phyloP scores from a whole-genome alignment of 2,113 vertebrate species.

The Pollachius pollachius region DNA sequence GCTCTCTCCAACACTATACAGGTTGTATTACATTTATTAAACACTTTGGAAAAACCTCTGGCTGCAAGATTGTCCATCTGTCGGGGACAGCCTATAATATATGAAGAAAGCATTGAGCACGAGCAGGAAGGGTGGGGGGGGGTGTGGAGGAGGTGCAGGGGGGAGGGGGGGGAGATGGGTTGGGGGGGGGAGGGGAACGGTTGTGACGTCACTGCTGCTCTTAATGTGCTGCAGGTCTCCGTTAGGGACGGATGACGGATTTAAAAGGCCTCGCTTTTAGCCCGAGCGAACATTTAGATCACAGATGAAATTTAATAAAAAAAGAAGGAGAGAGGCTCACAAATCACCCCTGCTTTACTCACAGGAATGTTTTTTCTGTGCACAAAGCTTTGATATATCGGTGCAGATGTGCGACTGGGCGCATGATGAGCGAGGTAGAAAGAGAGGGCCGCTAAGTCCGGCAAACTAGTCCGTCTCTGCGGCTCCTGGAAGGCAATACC shows the following conservation, averaged over 20 bases:
- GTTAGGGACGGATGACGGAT: conserved; percentile 67
- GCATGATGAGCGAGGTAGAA: conserved; percentile 54
- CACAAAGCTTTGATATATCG: conserved; percentile 71
- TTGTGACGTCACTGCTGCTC: conserved; percentile 63
- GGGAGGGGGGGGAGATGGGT: conserved; percentile 40
- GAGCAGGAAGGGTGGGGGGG: conserved; percentile 46
- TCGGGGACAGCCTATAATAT: conserved; percentile 56
- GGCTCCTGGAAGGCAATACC: conserved; percentile 57
- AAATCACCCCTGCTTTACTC: conserved; percentile 71
- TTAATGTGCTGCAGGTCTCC: conserved; percentile 66
- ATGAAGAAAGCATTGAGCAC: conserved; percentile 52
- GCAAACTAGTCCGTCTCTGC: conserved; percentile 53
- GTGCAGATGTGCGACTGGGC: conserved; percentile 74
- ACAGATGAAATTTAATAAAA: conserved; percentile 77
- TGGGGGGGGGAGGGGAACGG: conserved; percentile 48
- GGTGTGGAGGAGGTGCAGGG: conserved; percentile 31
- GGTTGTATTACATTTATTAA: conserved; percentile 81
- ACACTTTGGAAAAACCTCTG: conserved; percentile 71
- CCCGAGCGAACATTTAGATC: conserved; percentile 70
- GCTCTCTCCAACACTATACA: conserved; percentile 68
- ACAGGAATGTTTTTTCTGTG: conserved; percentile 75
- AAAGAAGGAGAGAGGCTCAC: conserved; percentile 71
- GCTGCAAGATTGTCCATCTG: conserved; percentile 70
- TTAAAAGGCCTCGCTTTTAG: conserved; percentile 74
- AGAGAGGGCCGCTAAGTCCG: conserved; percentile 50